Conservation (phyloP, 2,888 invertebrate genomes). For the Epicampocera succincta region DNA sequence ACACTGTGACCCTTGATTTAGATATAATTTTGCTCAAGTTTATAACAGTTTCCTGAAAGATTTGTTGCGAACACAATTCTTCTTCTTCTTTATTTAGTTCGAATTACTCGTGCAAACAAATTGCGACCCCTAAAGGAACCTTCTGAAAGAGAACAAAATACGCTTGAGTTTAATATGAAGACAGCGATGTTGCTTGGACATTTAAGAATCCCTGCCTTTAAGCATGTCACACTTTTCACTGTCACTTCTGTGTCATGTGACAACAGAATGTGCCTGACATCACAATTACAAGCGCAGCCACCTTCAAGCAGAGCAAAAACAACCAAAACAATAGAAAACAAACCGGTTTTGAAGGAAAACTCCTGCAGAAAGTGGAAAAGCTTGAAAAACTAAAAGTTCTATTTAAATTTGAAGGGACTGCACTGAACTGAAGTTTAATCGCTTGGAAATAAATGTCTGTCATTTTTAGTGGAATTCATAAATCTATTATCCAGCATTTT, state of each 20-base stretch:
- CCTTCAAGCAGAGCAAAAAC: slow-evolving; percentile 12
- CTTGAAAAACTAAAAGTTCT: slow-evolving; percentile 13
- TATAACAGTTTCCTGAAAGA: too few species aligned
- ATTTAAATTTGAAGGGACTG: neutral
- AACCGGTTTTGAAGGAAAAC: slow-evolving; percentile 21
- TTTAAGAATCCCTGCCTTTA: neutral
- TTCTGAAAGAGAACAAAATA: too few species aligned
- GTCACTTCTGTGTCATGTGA: too few species aligned
- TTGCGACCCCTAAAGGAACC: too few species aligned
- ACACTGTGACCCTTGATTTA: too few species aligned
- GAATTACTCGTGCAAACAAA: too few species aligned
- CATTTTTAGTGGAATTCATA: slow-evolving; percentile 43
- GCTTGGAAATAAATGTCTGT: slow-evolving; percentile 68
- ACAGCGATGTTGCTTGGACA: too few species aligned
- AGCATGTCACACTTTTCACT: neutral
- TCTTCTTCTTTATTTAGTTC: too few species aligned
- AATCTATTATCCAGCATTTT: slow-evolving; percentile 44
- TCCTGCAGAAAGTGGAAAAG: slow-evolving; percentile 23
- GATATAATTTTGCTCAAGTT: too few species aligned
- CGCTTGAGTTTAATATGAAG: too few species aligned
- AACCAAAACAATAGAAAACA: neutral
- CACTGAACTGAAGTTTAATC: slow-evolving; percentile 50
- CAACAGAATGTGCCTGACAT: neutral
- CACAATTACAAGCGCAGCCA: slow-evolving; percentile 6
- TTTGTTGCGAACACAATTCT: too few species aligned